Evolutionary conservation across 37 sponge, comb jelly and placozoan genomes (phyloP).

Genomic region (Ianthella basta): DNA sequence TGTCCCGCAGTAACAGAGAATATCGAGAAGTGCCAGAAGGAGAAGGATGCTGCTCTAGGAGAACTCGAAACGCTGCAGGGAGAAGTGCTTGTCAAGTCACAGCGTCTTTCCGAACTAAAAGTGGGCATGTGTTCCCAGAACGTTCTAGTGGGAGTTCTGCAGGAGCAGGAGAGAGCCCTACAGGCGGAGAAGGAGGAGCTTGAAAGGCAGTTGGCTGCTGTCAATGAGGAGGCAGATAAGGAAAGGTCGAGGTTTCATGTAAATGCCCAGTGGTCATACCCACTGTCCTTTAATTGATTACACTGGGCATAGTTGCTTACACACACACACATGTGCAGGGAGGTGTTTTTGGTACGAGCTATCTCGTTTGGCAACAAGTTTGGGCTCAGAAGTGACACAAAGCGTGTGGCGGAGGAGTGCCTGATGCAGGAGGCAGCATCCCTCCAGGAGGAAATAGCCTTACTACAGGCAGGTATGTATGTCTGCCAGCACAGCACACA

Average conservation of each 20-base stretch:
- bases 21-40: constrained; percentile 31
- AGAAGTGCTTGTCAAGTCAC: constrained; percentile 59
- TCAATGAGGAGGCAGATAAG: background rate
- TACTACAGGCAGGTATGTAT: constrained; percentile 62
- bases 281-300: background rate
- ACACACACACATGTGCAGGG: no score
- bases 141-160: constrained; percentile 11
- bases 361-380: constrained; percentile 46
- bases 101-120: constrained; percentile 58
- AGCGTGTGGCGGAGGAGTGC: constrained; percentile 37
- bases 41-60: background rate
- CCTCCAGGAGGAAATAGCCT: constrained; percentile 44
- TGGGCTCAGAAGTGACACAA: constrained; percentile 44
- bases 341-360: constrained; percentile 34
- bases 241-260: background rate
- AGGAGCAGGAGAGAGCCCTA: constrained; percentile 24
- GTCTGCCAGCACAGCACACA: background rate
- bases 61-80: constrained; percentile 29
- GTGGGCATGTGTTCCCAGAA: constrained; percentile 22
- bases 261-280: background rate
- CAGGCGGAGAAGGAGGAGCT: constrained; percentile 30
- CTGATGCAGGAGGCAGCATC: constrained; percentile 20
- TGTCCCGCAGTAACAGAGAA: constrained; percentile 39
- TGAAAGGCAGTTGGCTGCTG: background rate
- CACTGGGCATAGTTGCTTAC: background rate